Percentiles rank a stretch among this genome's conserved stretches.
Conservation (phyloP, 1,140 invertebrate species). For the Manduca sexta region DNA sequence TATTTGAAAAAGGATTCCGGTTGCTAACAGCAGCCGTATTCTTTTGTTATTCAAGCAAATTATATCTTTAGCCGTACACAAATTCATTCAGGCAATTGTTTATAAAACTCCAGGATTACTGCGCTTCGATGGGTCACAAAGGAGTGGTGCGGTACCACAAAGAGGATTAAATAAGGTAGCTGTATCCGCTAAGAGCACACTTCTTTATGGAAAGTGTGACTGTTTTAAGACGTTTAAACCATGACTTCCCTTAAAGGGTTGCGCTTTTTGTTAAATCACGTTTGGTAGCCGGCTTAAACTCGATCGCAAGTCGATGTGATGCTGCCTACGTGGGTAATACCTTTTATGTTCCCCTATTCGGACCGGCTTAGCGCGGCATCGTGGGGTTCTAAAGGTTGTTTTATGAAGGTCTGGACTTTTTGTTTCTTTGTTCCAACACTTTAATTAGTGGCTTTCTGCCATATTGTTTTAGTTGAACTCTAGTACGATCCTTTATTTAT, state of each 20-base stretch:
- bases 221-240: conserved; percentile 54
- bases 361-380: conserved; percentile 27
- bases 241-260: conserved; percentile 65
- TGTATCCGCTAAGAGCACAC: conserved; percentile 61
- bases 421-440: conserved; percentile 43
- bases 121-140: conserved; percentile 56
- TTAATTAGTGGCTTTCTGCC: conserved; percentile 57
- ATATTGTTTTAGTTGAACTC: conserved; percentile 29
- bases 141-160: conserved; percentile 54
- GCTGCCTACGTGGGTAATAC: conserved; percentile 28
- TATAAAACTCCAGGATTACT: conserved; percentile 57
- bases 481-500: not conserved
- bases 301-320: conserved; percentile 45
- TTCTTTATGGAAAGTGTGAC: conserved; percentile 65
- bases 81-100: conserved; percentile 52
- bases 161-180: conserved; percentile 59
- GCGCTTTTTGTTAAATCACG: conserved; percentile 63
- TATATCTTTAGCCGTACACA: conserved; percentile 38
- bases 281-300: conserved; percentile 39
- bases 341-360: conserved; percentile 35
- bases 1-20: conserved; percentile 19
- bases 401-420: conserved; percentile 34
- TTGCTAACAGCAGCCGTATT: conserved; percentile 27
- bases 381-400: conserved; percentile 52
- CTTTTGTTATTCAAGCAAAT: conserved; percentile 41